Conservation (phyloP, 2,113 vertebrate genomes). For the Paradoxurus hermaphroditus region DNA sequence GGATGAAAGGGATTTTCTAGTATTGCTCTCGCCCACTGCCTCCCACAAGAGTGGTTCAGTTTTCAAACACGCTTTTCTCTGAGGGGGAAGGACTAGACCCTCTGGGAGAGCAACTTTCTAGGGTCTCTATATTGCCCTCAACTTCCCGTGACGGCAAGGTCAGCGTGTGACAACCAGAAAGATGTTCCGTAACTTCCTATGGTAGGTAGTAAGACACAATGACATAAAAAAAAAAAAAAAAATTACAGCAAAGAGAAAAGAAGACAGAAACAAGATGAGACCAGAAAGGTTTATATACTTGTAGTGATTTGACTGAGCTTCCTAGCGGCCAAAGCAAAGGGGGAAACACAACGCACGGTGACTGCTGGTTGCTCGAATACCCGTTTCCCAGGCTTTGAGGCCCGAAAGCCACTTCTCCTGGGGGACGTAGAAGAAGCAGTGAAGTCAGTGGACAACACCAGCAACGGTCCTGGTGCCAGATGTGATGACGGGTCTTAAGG, state of each 20-base stretch:
- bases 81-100: background rate
- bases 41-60: rapidly evolving
- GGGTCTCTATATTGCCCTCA: background rate
- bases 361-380: background rate
- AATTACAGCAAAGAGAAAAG: background rate
- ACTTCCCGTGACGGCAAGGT: background rate
- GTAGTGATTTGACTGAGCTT: background rate
- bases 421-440: rapidly evolving
- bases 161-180: background rate
- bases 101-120: background rate
- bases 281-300: background rate
- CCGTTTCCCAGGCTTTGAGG: background rate
- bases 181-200: background rate
- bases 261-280: background rate
- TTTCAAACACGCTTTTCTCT: background rate
- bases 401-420: background rate
- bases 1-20: background rate
- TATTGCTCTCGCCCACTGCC: background rate
- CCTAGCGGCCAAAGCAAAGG: constrained; percentile 36
- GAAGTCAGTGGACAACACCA: background rate
- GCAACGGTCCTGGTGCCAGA: background rate
- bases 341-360: background rate
- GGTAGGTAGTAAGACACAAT: background rate
- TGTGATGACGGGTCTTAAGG: rapidly evolving
- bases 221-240: background rate